These are phyloP conservation scores for Lichenostomus cassidix DNA, from an alignment of 2,113 vertebrate genomes.

Conservation along the genomic window DNA sequence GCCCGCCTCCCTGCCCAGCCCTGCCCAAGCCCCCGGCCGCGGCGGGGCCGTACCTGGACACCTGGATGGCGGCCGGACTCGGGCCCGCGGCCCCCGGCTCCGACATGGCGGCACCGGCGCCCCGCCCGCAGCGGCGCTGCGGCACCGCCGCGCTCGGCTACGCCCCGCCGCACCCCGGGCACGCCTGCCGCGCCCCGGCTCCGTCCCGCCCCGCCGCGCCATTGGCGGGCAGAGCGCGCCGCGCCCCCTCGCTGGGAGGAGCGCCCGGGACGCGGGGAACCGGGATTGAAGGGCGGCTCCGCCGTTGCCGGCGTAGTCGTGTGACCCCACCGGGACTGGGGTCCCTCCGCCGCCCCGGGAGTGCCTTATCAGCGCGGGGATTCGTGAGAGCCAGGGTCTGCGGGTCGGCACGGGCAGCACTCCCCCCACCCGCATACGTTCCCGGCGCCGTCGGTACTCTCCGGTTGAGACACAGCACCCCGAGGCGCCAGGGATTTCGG, in stretches of 20 bases:
- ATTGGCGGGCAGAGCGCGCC: not conserved
- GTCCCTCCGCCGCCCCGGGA: not conserved
- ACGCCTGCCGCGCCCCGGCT: too few relatives aligned
- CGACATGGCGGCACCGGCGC: constrained; percentile 8
- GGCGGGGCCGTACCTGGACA: constrained; percentile 81
- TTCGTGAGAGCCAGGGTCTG: not conserved
- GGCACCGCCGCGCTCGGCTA: too few relatives aligned
- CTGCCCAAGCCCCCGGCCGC: not conserved
- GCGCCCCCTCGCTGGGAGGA: not conserved
- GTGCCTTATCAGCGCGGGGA: not conserved
- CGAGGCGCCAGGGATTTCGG: not conserved
- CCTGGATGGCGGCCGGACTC: constrained; percentile 76
- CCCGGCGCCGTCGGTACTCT: not conserved
- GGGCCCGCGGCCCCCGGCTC: constrained; percentile 6
- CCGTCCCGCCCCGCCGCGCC: not conserved
- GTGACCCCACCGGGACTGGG: not conserved
- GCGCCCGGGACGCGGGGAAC: not conserved
- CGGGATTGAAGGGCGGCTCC: too few relatives aligned
- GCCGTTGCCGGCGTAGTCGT: not conserved
- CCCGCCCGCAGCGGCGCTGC: too few relatives aligned
- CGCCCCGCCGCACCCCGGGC: too few relatives aligned
- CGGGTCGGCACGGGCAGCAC: not conserved
- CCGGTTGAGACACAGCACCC: not conserved
- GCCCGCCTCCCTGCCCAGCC: not conserved
- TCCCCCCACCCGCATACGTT: too few relatives aligned